Conservation (phyloP, 2,797 vertebrate genomes). For the Lacerta viridis region DNA sequence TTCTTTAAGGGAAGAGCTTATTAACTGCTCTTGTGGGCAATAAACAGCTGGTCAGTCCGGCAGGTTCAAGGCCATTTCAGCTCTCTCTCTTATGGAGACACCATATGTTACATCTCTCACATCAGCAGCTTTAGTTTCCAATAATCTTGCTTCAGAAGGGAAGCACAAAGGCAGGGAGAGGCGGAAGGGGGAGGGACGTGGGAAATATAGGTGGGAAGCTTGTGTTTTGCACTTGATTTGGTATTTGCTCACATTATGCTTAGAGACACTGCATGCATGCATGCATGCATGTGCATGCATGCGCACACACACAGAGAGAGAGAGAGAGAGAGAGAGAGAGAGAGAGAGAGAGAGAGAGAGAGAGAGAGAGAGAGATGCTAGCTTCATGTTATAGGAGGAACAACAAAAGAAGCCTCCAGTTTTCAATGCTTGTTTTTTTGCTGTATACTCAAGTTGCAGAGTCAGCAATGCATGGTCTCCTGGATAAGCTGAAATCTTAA, state of each 20-base stretch:
- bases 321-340: too few species aligned
- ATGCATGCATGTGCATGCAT: neutral
- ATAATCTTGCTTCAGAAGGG: conserved; percentile 76
- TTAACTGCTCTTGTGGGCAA: conserved; percentile 72
- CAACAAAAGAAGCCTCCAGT: neutral
- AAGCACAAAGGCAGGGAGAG: conserved; percentile 63
- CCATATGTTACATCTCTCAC: conserved; percentile 79
- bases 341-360: too few species aligned
- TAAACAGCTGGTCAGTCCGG: conserved; percentile 75
- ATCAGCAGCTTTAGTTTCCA: conserved; percentile 79
- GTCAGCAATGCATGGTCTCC: neutral
- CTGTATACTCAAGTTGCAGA: too few species aligned
- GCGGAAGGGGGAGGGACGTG: conserved; percentile 1
- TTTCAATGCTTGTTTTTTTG: too few species aligned
- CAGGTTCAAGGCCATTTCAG: conserved; percentile 79
- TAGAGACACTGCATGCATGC: neutral
- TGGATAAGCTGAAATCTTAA: neutral
- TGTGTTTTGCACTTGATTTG: conserved; percentile 35
- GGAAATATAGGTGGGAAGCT: conserved; percentile 8
- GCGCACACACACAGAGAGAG: too few species aligned
- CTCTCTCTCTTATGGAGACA: conserved; percentile 70
- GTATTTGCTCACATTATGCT: conserved; percentile 50
- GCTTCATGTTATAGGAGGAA: neutral
- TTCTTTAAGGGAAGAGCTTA: conserved; percentile 75
- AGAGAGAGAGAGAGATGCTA: neutral